These are phyloP conservation scores for Drosophila leontia DNA, from an alignment of 1,140 invertebrate genomes.

Conservation along the genomic window DNA sequence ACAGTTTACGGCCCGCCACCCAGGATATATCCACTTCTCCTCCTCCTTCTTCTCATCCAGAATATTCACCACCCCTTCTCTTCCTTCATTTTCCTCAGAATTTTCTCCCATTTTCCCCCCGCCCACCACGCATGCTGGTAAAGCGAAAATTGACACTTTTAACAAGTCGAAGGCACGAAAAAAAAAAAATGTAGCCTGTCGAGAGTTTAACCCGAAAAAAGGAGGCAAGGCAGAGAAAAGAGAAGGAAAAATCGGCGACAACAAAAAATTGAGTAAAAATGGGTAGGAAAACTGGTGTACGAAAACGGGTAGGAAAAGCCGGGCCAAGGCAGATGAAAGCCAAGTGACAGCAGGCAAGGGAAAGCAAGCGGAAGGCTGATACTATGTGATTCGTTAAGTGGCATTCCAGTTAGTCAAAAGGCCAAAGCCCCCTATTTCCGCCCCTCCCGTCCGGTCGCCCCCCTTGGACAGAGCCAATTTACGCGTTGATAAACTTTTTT, in stretches of 20 bases:
- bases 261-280: conserved; percentile 24
- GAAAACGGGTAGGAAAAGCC: conserved; percentile 5
- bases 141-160: conserved; percentile 81
- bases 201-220: conserved; percentile 72
- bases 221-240: conserved; percentile 18
- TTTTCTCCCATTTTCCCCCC: neutral
- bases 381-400: conserved; percentile 64
- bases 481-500: conserved; percentile 53
- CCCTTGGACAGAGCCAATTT: conserved; percentile 58
- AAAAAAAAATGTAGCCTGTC: conserved; percentile 57
- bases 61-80: neutral
- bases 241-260: conserved; percentile 18
- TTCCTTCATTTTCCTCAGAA: conserved; percentile 1
- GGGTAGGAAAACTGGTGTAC: conserved; percentile 16
- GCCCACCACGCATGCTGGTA: conserved; percentile 35
- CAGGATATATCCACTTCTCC: conserved; percentile 2
- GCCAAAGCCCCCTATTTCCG: conserved; percentile 48
- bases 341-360: conserved; percentile 25
- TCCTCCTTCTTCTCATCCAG: neutral
- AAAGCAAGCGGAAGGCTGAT: conserved; percentile 26
- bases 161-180: conserved; percentile 64
- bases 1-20: conserved; percentile 45
- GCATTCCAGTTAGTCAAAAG: conserved; percentile 70
- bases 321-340: conserved; percentile 13
- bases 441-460: neutral